Conservation (phyloP, 2,888 invertebrate genomes). For the Digitonthophagus gazella region DNA sequence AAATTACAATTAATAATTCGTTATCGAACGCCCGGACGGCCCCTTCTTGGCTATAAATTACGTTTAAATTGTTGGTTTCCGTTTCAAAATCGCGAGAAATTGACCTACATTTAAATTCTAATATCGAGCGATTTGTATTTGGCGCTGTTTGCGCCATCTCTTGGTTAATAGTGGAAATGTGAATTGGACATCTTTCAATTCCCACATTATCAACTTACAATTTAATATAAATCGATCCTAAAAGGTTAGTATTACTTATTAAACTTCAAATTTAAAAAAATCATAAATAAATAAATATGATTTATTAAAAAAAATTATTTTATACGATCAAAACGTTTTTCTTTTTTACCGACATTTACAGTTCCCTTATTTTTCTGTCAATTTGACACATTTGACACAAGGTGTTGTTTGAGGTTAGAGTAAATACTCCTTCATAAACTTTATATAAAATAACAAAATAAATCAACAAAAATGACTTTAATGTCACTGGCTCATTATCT, state of each 20-base stretch:
- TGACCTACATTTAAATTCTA: background rate
- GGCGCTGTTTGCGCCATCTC: background rate
- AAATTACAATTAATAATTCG: background rate
- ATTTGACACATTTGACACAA: conserved; percentile 1
- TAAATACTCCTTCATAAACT: background rate
- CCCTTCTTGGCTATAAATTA: background rate
- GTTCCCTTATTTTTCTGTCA: background rate
- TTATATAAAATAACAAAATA: background rate
- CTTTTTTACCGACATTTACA: background rate
- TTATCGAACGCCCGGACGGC: background rate
- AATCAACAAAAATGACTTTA: conserved; percentile 39
- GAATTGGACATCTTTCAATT: background rate
- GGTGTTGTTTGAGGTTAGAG: background rate
- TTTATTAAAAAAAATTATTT: too few species aligned
- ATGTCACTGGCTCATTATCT: conserved; percentile 50
- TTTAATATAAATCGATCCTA: too few species aligned
- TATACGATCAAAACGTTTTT: background rate
- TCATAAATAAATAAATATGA: too few species aligned
- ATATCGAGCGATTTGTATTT: background rate
- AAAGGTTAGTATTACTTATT: too few species aligned
- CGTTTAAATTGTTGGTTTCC: background rate
- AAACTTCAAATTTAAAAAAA: too few species aligned
- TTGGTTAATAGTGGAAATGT: background rate
- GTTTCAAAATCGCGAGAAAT: background rate
- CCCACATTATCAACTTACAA: too few species aligned